phyloP scores from a whole-genome alignment of 1,140 invertebrate genomes.

The Scaptomyza hsui region DNA sequence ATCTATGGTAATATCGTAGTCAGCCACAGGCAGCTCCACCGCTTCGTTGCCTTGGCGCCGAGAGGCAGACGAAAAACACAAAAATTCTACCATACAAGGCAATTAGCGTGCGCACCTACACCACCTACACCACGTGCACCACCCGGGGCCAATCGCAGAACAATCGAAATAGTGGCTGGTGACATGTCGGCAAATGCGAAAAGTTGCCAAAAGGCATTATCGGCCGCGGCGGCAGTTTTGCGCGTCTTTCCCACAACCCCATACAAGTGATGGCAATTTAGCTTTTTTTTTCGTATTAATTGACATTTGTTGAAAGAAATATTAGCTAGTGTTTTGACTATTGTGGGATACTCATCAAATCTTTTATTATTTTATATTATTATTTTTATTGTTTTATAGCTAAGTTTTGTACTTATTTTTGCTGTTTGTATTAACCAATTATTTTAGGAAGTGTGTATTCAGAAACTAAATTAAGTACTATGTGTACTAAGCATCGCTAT shows the following conservation, averaged over 20 bases:
- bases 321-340: too few species aligned
- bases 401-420: too few species aligned
- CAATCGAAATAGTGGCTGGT: conserved; percentile 60
- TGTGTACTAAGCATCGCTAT: too few species aligned
- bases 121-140: conserved; percentile 6
- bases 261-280: not conserved
- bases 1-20: conserved; percentile 11
- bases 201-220: conserved; percentile 65
- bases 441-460: too few species aligned
- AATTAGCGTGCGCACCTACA: conserved; percentile 55
- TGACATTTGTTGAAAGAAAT: too few species aligned
- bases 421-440: too few species aligned
- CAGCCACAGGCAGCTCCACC: not conserved
- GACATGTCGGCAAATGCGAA: conserved; percentile 71
- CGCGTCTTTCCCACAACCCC: not conserved
- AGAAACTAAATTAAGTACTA: too few species aligned
- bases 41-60: conserved; percentile 6
- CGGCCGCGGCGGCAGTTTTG: conserved; percentile 12
- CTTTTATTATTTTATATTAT: too few species aligned
- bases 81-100: conserved; percentile 65
- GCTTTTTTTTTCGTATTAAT: too few species aligned
- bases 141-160: conserved; percentile 23
- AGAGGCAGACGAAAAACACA: conserved; percentile 42
- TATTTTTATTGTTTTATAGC: too few species aligned
- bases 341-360: too few species aligned